Percentiles rank a stretch among this genome's conserved stretches.
Evolutionary conservation across 2,888 invertebrate genomes (phyloP).

Genomic region (Chrysina gloriosa): DNA sequence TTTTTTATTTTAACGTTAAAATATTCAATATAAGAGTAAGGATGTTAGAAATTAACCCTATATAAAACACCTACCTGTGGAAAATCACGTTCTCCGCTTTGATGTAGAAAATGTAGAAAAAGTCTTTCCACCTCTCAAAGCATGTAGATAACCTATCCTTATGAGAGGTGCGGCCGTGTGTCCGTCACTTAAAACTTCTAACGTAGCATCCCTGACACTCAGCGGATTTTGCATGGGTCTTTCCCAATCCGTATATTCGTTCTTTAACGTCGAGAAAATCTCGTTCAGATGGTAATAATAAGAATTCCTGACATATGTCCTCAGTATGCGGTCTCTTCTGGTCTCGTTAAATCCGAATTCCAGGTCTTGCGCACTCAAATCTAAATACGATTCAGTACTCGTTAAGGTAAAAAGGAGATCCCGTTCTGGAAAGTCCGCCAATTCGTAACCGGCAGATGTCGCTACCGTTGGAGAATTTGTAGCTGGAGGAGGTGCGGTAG

Average conservation of each 20-base stretch:
- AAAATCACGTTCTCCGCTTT: constrained; percentile 83
- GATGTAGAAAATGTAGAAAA: constrained; percentile 91
- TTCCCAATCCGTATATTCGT: constrained; percentile 98
- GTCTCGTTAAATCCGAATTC: constrained; percentile 94
- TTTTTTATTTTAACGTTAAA: too few relatives aligned
- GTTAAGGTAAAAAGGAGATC: constrained; percentile 89
- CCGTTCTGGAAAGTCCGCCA: constrained; percentile 84
- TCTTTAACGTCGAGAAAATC: constrained; percentile 90
- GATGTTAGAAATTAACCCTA: too few relatives aligned
- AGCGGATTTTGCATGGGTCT: constrained; percentile 86
- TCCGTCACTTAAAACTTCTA: constrained; percentile 91
- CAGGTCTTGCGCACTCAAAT: constrained; percentile 84
- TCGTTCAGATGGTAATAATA: constrained; percentile 96
- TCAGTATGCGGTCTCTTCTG: constrained; percentile 83
- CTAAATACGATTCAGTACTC: constrained; percentile 83
- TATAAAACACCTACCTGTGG: constrained; percentile 71
- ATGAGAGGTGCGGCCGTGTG: constrained; percentile 89
- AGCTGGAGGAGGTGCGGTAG: constrained; percentile 64
- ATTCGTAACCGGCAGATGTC: constrained; percentile 80
- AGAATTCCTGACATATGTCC: constrained; percentile 94
- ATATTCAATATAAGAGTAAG: too few relatives aligned
- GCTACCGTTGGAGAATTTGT: constrained; percentile 73
- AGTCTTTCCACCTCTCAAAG: constrained; percentile 81
- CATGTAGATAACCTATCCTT: constrained; percentile 83
- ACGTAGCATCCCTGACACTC: constrained; percentile 85